These are phyloP conservation scores for Benitochromis conjunctus DNA, from an alignment of 2,113 vertebrate species.

Conservation along the genomic window DNA sequence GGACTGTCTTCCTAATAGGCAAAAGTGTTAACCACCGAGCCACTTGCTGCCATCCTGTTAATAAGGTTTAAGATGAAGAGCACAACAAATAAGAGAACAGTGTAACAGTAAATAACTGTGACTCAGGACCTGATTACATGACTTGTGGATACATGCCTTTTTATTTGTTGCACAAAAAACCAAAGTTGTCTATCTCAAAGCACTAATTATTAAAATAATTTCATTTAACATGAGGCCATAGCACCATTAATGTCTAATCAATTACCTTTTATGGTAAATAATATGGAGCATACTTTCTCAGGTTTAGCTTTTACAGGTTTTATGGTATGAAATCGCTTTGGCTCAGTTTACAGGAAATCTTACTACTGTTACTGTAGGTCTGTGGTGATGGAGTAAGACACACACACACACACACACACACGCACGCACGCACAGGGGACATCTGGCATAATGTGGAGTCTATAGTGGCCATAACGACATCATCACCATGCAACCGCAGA, in stretches of 20 bases:
- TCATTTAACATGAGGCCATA: not conserved
- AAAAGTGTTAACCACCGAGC: not conserved
- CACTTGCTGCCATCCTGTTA: not conserved
- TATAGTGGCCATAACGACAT: slow-evolving; percentile 52
- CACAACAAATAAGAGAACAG: not conserved
- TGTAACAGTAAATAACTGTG: not conserved
- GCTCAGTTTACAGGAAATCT: not conserved
- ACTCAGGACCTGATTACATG: not conserved
- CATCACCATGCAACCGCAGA: slow-evolving; percentile 37
- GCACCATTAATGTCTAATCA: not conserved
- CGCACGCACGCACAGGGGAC: slow-evolving; percentile 3
- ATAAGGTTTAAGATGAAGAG: not conserved
- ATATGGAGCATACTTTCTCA: not conserved
- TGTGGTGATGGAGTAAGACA: not conserved
- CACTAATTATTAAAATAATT: not conserved
- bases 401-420: not conserved
- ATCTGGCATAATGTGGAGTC: slow-evolving; percentile 1
- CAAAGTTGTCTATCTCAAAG: not conserved
- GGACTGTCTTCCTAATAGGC: not conserved
- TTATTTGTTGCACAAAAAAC: not conserved
- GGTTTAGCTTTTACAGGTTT: not conserved
- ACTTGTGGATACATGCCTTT: not conserved
- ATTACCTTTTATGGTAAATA: not conserved
- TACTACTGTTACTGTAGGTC: not conserved
- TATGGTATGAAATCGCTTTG: not conserved